These are phyloP conservation scores for Myotis findleyi DNA, from an alignment of 2,797 vertebrate species.

Conservation along the genomic window DNA sequence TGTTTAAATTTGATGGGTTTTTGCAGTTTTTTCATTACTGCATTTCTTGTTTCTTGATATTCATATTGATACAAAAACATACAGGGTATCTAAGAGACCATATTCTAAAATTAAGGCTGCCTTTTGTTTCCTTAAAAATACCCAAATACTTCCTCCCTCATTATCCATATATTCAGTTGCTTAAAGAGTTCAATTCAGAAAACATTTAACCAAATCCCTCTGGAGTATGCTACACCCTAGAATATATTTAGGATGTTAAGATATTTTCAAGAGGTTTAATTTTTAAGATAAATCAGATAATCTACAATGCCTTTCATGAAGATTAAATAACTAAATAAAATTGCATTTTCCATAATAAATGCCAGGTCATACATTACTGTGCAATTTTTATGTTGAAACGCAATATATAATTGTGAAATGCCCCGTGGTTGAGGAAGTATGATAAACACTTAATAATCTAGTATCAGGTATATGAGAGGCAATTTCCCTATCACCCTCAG, in stretches of 20 bases:
- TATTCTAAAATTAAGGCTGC: conserved; percentile 29
- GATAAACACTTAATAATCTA: conserved; percentile 35
- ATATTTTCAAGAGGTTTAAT: conserved; percentile 43
- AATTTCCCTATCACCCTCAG: not conserved
- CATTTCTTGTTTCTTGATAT: conserved; percentile 21
- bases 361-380: conserved; percentile 6
- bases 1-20: not conserved
- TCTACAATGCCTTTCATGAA: conserved; percentile 10
- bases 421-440: not conserved
- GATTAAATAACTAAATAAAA: conserved; percentile 61
- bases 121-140: conserved; percentile 57
- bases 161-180: conserved; percentile 41
- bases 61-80: conserved; percentile 24
- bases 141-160: not conserved
- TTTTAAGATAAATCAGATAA: not conserved
- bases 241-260: conserved; percentile 38
- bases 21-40: not conserved
- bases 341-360: conserved; percentile 48
- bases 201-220: conserved; percentile 49
- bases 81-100: not conserved
- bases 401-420: conserved; percentile 14
- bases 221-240: not conserved
- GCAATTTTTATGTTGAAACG: not conserved
- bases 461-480: not conserved
- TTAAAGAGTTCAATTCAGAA: conserved; percentile 35